These are phyloP conservation scores for Rhingia rostrata DNA, from an alignment of 2,888 invertebrate species.

Conservation along the genomic window DNA sequence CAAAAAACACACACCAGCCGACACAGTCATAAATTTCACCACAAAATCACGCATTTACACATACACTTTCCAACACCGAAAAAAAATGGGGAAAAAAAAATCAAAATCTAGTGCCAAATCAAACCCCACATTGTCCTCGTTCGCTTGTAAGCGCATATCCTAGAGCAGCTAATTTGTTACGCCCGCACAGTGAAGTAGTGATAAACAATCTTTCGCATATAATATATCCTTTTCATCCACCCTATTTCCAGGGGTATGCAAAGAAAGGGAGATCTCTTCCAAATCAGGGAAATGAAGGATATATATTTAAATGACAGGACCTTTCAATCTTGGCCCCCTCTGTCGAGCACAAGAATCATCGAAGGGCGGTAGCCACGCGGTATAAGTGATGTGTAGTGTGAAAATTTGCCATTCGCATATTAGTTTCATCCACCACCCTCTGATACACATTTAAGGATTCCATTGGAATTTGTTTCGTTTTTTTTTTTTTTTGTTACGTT, in stretches of 20 bases:
- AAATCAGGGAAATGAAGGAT: conserved; percentile 74
- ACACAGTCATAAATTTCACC: conserved; percentile 58
- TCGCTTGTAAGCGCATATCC: conserved; percentile 55
- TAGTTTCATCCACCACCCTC: conserved; percentile 65
- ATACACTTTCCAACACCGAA: conserved; percentile 61
- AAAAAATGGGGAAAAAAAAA: conserved; percentile 1
- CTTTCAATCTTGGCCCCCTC: conserved; percentile 68
- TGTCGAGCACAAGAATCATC: conserved; percentile 6
- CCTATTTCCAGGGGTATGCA: conserved; percentile 57
- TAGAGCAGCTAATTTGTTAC: conserved; percentile 69
- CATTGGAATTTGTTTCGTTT: background rate
- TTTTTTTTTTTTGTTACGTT: background rate
- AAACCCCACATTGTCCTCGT: conserved; percentile 60
- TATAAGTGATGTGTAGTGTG: conserved; percentile 67
- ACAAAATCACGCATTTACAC: conserved; percentile 64
- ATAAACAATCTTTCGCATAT: conserved; percentile 69
- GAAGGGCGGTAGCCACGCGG: conserved; percentile 27
- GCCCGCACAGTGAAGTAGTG: conserved; percentile 33
- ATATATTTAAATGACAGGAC: conserved; percentile 75
- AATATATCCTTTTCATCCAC: conserved; percentile 69
- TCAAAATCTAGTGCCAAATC: conserved; percentile 50
- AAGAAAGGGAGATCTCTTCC: conserved; percentile 58
- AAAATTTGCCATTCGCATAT: conserved; percentile 70
- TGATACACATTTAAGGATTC: conserved; percentile 32
- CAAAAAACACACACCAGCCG: conserved; percentile 50